Evolutionary conservation across 1,140 invertebrate species (phyloP), one percentile per base, ranked within the genome.

Genomic region (Ganaspis sp.): DNA sequence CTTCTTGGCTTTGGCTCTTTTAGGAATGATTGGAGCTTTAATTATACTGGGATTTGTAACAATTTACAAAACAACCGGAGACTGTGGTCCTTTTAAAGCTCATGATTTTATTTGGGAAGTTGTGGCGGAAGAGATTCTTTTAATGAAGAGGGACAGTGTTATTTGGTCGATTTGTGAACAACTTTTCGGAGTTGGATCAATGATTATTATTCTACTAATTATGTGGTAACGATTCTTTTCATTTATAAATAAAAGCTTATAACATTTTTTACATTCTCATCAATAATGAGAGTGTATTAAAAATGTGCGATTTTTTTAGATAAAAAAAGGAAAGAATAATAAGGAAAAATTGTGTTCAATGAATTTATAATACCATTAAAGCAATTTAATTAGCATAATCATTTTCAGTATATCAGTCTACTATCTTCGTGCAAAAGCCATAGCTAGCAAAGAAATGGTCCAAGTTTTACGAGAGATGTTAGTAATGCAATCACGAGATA

Each of bases 401-500:
- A 19, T 23, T 83, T 84, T 54, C 83, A 94, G 93, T 71, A 91
- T 95, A 45, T 81, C 87, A n/a, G 93, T 95, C 49, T 96, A 96
- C 87, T 95, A 94, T 84, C 90, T 94, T 76, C 92, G 93, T 38
- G 93, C 95, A 1, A 91, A 94, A 75, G 92, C 94, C 0, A 82
- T 90, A 6, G 95, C 95, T 8, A 93, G 93, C 79, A 91, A 89
- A 58, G 90, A 93, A 78, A 94, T 95, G 92, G 94, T 95, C 29
- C 87, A 89, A 37, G 91, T 95, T 42, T 88, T 96, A 49, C 92
- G 94, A 17, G 92, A 94, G 45, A 95, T 96, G 93, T 88, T 96
- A 40, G 89, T 93, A 45, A 87, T 95, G 79, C 94, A 95, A 85
- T 93, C 94, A 1, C 93, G 94, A 87, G 95, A 96, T 87, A 96